Base-by-base conservation (phyloP, 2,888 invertebrate genomes). In the Aphodius sticticus region DNA sequence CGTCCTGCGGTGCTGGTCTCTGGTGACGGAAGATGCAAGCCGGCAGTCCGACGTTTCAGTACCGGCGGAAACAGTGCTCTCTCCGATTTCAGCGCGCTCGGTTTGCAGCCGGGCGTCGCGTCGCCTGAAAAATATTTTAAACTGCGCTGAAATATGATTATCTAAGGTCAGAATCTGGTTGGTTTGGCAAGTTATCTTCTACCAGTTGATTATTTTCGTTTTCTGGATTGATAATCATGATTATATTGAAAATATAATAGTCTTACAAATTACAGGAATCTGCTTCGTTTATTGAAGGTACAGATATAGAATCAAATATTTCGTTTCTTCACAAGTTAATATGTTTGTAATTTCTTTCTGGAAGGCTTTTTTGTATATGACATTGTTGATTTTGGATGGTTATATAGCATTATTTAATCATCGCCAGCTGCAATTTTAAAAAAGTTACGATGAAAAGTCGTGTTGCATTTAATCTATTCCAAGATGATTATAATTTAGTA, bases 1-100 rank as follows among this genome's bases (percentile, higher is more conserved):
- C 83, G 82, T 83, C 83, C 84, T 82, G 82, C 83, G 82, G 87
- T 88, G 87, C 84, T 86, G 88, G 87, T 86, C 88, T 89, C 88
- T 88, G 85, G 88, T 85, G 89, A 85, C 84, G 84, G 84, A 81
- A 77, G 83, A 78, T 82, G 82, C 78, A 85, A 84, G 80, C 81
- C 76, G 69, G 80, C 79, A 82, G 82, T 83, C 81, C 84, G 82
- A 69, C 37, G 76, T 36, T 37, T 69, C 69, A 37, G 5, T 26
- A 53, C 36, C 70, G 16, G 37, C 35, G 15, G 36, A 70, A 78
- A 74, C 78, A 78, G 78, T 78, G 75, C 53, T 74, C 78, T 78
- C 78, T 74, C n/a, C 74, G 74, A n/a, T 74, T 70, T 74, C 74
- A 74, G 74, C 36, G 5, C 37, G 6, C 36, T 53, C 16, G 74